Evolutionary conservation across 2,797 vertebrate genomes (phyloP), one percentile per base, ranked within the genome.

Genomic region (Kryptopterus vitreolus): DNA sequence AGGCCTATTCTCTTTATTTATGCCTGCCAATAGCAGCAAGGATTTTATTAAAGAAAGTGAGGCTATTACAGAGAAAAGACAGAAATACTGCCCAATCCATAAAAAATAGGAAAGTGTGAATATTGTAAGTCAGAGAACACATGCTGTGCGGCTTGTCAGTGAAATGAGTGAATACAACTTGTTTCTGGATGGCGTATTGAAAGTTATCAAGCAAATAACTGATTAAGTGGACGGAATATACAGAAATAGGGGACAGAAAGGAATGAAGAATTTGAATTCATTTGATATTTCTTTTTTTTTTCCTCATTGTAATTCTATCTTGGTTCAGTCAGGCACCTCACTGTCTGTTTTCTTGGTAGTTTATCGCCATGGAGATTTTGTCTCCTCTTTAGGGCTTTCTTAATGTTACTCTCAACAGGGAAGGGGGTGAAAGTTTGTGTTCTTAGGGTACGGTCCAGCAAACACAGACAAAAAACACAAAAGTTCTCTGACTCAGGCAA

Each of bases 401-500:
- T 76, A 83, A 85, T 80, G 48, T 74, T 63, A 53, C 55, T 78
- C 77, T 79, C 76, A n/a, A 75, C 35, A 29, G 24, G 7, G 26
- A n/a, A 59, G 52, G 57, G 65, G 74, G 5, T 50, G 43, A 16
- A 22, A 55, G 62, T 79, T 63, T 83, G 75, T 48, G 38, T 50
- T 82, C 52, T 43, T 18, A 74, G 52, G 72, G 73, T 77, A 76
- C 65, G 74, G 81, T 81, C 57, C 75, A 86, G 68, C n/a, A 68
- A 75, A 81, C 72, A 82, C 63, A 66, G 81, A 73, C 76, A 87
- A 83, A 86, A 52, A 81, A 75, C 22, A 87, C 88, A 84, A 66
- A 86, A 86, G 85, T 62, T 58, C 57, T 38, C 46, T 33, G 29
- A 71, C 9, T 62, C 22, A 71, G 5, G 63, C 70, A 72, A 62